Evolutionary conservation across 2,888 invertebrate genomes (phyloP).

Genomic region (Xanthia icteritia): DNA sequence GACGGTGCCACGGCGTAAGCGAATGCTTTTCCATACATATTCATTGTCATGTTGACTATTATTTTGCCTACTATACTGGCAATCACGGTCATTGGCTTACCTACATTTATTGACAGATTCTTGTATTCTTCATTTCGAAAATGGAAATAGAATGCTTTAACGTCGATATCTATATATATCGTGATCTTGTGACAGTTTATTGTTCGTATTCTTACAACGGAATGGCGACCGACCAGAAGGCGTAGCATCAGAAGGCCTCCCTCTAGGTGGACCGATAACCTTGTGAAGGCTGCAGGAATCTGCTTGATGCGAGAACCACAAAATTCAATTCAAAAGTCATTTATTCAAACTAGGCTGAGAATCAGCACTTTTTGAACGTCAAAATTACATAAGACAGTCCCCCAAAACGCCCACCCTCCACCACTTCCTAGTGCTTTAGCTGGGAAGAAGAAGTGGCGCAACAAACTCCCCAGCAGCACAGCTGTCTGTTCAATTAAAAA

Average conservation of each 20-base stretch:
- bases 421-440: no score
- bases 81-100: neutral
- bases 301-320: neutral
- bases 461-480: no score
- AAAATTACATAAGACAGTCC: no score
- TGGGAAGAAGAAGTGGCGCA: no score
- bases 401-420: no score
- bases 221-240: neutral
- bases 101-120: neutral
- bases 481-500: no score
- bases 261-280: neutral
- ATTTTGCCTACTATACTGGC: neutral
- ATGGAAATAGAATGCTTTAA: neutral
- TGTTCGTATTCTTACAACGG: neutral
- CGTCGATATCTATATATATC: neutral
- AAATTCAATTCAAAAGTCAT: no score
- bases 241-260: neutral
- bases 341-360: no score
- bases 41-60: slow-evolving; percentile 38
- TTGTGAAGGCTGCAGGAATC: neutral
- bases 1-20: slow-evolving; percentile 23
- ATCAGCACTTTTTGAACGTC: no score
- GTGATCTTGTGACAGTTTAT: neutral
- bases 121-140: neutral
- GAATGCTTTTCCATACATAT: slow-evolving; percentile 43